Conservation (phyloP, 2,888 invertebrate genomes). For the Sarcophaga variegata region DNA sequence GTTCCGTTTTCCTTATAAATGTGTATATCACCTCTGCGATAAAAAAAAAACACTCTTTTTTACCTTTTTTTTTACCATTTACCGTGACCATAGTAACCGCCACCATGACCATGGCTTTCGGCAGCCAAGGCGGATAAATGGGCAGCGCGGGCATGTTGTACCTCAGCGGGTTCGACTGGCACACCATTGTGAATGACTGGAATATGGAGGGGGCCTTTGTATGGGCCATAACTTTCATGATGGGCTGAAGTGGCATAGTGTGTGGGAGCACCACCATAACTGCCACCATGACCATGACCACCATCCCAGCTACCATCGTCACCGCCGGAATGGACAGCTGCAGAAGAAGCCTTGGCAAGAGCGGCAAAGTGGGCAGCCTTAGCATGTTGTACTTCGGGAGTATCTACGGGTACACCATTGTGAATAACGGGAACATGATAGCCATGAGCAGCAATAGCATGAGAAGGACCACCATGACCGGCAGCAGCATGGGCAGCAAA, state of each 20-base stretch:
- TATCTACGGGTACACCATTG: slow-evolving; percentile 83
- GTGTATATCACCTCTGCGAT: slow-evolving; percentile 62
- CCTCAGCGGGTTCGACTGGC: slow-evolving; percentile 83
- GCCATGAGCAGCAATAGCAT: slow-evolving; percentile 71
- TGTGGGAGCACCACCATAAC: slow-evolving; percentile 72
- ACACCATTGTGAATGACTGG: slow-evolving; percentile 82
- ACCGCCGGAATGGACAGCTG: slow-evolving; percentile 70
- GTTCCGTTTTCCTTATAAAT: slow-evolving; percentile 59
- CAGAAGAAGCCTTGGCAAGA: slow-evolving; percentile 77
- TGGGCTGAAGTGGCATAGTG: slow-evolving; percentile 63
- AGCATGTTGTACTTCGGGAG: slow-evolving; percentile 83
- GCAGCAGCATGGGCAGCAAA: slow-evolving; percentile 81
- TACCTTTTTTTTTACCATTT: slow-evolving; percentile 55
- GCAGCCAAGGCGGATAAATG: slow-evolving; percentile 80
- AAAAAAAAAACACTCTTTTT: slow-evolving; percentile 5
- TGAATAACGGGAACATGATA: slow-evolving; percentile 81
- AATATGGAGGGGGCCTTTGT: slow-evolving; percentile 81
- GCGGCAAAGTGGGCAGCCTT: slow-evolving; percentile 81
- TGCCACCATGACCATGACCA: slow-evolving; percentile 71
- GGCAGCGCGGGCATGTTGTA: slow-evolving; percentile 82
- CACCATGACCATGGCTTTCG: slow-evolving; percentile 76
- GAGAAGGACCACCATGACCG: slow-evolving; percentile 74
- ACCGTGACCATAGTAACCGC: slow-evolving; percentile 73
- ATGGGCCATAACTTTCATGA: slow-evolving; percentile 74
- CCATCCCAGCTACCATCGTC: slow-evolving; percentile 75